Evolutionary conservation across 2,797 vertebrate species (phyloP), one percentile per base, ranked within the genome.

Genomic region (Merluccius polli): DNA sequence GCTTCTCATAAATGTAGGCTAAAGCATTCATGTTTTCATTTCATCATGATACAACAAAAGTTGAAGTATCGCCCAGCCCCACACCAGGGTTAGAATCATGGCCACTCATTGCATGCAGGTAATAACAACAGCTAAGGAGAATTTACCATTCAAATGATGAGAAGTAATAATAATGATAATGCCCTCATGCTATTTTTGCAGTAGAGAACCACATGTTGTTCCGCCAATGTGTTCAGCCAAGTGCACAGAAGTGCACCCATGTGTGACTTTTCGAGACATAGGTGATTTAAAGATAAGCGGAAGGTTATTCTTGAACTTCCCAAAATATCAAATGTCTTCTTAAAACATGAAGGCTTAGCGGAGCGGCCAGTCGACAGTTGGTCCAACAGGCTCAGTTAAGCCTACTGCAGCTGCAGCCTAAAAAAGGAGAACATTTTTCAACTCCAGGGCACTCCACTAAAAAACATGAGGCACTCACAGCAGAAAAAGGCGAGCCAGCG

Each of bases 241-340:
- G 76, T 72, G 52, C 63, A 44, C 70, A 75, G 69, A 72, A 52
- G 77, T 86, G 79, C 79, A 85, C 67, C 29, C 80, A 81, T 85
- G 82, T 82, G 79, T 82, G 76, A 78, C 88, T 72, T 38, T 74
- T 78, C 80, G 86, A 84, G 78, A 79, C 76, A 80, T 79, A 84
- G 35, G 77, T 82, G 86, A 89, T 80, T 77, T 75, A 83, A 76
- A 75, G 83, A 91, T 88, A 91, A 85, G 75, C 73, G 72, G 35
- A 71, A 79, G 69, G 32, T 79, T 91, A 87, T 90, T 90, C 80
- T 86, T 88, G 83, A 88, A 92, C 91, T 92, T 93, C 93, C 89
- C 83, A 85, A 90, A 92, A 71, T 84, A 82, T 77, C 81, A 79
- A 78, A 70, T 31, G 11, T 33, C 70, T n/a, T 35, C 72, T 63